Conservation (phyloP, 2,797 vertebrate species). For the Tiaroga cobitis region DNA sequence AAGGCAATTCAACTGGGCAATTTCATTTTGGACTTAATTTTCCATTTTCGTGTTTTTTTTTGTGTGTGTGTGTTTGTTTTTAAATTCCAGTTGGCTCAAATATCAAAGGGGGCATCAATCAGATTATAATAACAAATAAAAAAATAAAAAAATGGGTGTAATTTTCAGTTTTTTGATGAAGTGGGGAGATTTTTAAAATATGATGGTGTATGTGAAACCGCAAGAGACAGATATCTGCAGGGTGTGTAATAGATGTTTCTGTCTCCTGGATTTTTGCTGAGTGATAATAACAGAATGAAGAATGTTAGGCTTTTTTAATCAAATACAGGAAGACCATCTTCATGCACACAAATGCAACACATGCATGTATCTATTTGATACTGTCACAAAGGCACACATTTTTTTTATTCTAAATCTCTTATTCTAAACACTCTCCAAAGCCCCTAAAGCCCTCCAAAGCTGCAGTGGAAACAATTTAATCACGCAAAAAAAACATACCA, state of each 20-base stretch:
- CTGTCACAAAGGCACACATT: background rate
- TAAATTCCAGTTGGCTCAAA: background rate
- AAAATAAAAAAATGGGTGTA: too few species aligned
- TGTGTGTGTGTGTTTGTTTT: too few species aligned
- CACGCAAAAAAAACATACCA: background rate
- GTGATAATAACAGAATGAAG: background rate
- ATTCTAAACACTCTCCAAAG: constrained; percentile 27
- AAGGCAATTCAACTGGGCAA: background rate
- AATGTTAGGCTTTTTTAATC: background rate
- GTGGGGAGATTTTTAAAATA: background rate
- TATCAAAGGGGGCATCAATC: background rate
- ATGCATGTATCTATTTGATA: constrained; percentile 13
- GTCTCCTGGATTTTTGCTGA: background rate
- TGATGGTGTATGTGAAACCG: background rate
- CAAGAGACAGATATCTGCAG: background rate
- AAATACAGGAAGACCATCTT: background rate
- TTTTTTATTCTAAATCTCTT: constrained; percentile 32
- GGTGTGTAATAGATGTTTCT: background rate
- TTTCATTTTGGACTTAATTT: background rate
- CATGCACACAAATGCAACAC: background rate
- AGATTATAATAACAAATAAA: background rate
- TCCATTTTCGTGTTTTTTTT: accelerated
- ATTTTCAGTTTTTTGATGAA: background rate
- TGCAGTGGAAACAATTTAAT: constrained; percentile 27
- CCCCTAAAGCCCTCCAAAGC: background rate